Base-by-base conservation (phyloP, 1,140 invertebrate species). In the Medauroidea extradentata region DNA sequence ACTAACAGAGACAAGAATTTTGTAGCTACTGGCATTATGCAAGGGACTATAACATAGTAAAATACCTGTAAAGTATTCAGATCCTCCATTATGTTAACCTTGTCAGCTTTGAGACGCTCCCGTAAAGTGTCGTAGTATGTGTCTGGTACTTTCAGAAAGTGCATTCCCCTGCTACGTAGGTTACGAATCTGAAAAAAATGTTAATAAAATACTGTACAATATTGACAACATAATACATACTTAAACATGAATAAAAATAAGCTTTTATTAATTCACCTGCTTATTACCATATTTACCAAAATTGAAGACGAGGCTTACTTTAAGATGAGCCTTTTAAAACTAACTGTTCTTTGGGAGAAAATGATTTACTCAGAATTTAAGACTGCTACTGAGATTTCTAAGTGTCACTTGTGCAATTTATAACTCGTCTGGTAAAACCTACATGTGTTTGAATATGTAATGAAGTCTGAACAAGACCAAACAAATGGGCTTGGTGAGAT, bases 61-160 rank as follows among this genome's bases (percentile, higher is more conserved):
- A n/a, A n/a, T 51, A 80, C 79, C 72, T 82, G 77, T 60, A 96
- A 75, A 7, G 80, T 78, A 65, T 90, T 83, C 64, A 98, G 78
- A 69, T 96, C 91, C 78, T 99, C 96, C 2, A 79, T 78, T 46
- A 98, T 85, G 69, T 86, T 85, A 2, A 96, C 85, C 70, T 88
- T 88, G 60, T 91, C 92, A 14, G 76, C 71, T 58, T 86, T 81
- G 0, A 99, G 74, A 61, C 85, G 85, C 65, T 95, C 83, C 61
- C 85, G 80, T 9, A 99, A 81, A 62, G 89, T 84, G 11, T 85
- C 86, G 74, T 99, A 99, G 73, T 99, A 99, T 53, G 82, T 86
- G 43, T 89, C 81, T 0, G 97, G 97, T 48, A 98, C 90, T 16
- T 85, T 74, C 2, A 99, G 78, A 75, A 99, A 99, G 66, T 97